phyloP scores from a whole-genome alignment of 2,113 vertebrate genomes.

The Cichladusa arquata region DNA sequence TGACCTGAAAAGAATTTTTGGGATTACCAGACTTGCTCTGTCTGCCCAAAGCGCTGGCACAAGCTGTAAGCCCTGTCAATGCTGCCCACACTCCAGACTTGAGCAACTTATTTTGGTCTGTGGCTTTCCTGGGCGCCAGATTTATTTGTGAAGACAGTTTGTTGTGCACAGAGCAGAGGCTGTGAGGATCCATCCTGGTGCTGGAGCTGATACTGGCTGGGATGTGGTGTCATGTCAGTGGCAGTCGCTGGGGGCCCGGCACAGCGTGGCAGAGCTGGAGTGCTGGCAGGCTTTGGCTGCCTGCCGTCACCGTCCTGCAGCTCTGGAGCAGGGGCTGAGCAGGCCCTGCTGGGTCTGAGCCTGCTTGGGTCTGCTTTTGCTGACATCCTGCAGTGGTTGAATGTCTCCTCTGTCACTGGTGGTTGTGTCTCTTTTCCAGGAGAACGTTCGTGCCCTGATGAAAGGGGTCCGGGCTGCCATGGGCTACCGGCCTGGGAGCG shows the following conservation, averaged over 20 bases:
- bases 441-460: conserved; percentile 88
- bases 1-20: conserved; percentile 29
- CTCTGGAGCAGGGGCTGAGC: not conserved
- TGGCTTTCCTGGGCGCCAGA: conserved; percentile 1
- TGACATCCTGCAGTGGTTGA: not conserved
- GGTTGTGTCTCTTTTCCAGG: conserved; percentile 69
- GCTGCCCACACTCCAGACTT: conserved; percentile 31
- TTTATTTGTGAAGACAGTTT: conserved; percentile 14
- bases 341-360: not conserved
- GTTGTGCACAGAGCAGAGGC: conserved; percentile 12
- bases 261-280: not conserved
- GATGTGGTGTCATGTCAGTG: not conserved
- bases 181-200: not conserved
- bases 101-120: conserved; percentile 30
- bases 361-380: not conserved
- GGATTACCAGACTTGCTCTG: conserved; percentile 42
- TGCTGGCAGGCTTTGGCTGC: not conserved
- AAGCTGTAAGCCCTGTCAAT: not conserved
- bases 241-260: not conserved
- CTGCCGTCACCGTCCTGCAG: not conserved
- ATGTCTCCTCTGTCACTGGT: rapidly evolving
- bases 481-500: conserved; percentile 84
- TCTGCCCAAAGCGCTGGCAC: not conserved
- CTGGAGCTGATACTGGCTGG: not conserved
- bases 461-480: conserved; percentile 86